Conservation (phyloP, 2,888 invertebrate genomes). For the Calameuta filiformis region DNA sequence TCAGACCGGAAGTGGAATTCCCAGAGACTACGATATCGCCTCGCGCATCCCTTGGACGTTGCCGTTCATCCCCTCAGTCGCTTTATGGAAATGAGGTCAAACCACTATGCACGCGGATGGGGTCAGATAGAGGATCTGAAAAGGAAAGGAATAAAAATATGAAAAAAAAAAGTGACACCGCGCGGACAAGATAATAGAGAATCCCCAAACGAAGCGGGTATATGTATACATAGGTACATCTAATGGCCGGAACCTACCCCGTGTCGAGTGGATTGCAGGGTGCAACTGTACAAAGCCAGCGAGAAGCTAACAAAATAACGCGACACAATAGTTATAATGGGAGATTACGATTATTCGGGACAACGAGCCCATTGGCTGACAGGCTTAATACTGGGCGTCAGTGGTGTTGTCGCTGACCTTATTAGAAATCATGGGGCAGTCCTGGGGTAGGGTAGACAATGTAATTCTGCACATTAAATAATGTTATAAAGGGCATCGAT, state of each 20-base stretch:
- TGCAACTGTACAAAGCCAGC: slow-evolving; percentile 24
- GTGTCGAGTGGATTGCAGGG: slow-evolving; percentile 29
- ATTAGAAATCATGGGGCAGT: background rate
- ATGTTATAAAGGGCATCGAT: background rate
- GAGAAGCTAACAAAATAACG: slow-evolving; percentile 43
- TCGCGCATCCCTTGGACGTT: slow-evolving; percentile 6
- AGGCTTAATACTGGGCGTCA: background rate
- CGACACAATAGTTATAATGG: slow-evolving; percentile 32
- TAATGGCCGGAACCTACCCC: slow-evolving; percentile 12
- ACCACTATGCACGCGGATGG: slow-evolving; percentile 36
- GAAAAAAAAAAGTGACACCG: slow-evolving; percentile 23
- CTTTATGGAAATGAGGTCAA: slow-evolving; percentile 55
- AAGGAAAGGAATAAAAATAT: slow-evolving; percentile 13
- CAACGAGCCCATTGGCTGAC: slow-evolving; percentile 13
- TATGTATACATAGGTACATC: background rate
- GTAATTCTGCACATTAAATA: background rate
- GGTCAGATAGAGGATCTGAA: slow-evolving; percentile 27
- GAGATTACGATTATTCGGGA: slow-evolving; percentile 15
- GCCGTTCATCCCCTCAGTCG: slow-evolving; percentile 19
- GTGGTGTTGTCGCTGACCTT: background rate
- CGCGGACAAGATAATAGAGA: slow-evolving; percentile 35
- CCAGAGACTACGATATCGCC: slow-evolving; percentile 41
- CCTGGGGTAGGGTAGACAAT: background rate
- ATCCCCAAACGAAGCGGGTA: slow-evolving; percentile 2
- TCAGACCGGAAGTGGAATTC: slow-evolving; percentile 56